These are phyloP conservation scores for Pseudomyrmex cubaensis DNA, from an alignment of 1,140 invertebrate species.

Conservation along the genomic window DNA sequence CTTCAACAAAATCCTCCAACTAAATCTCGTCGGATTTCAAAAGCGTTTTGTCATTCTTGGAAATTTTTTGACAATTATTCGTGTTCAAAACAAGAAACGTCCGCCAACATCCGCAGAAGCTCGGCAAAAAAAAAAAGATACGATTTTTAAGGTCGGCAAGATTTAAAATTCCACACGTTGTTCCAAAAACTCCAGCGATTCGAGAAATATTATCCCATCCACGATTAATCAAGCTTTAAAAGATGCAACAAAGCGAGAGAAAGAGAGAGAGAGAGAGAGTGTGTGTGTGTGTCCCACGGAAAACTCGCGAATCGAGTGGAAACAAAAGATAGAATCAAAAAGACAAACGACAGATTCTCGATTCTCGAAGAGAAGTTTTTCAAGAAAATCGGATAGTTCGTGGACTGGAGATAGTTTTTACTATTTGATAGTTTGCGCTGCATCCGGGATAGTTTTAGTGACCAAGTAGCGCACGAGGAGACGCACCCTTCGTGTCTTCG, in stretches of 20 bases:
- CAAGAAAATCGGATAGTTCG: background rate
- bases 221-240: background rate
- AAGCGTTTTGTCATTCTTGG: background rate
- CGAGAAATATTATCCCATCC: background rate
- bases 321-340: no score
- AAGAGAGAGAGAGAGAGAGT: conserved; percentile 1
- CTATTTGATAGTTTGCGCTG: no score
- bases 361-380: background rate
- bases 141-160: no score
- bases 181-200: background rate
- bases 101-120: background rate
- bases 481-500: conserved; percentile 37
- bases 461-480: background rate
- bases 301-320: no score
- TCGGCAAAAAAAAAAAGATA: background rate
- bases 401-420: background rate
- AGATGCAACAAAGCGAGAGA: background rate
- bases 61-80: conserved; percentile 10
- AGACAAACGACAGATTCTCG: no score
- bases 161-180: background rate
- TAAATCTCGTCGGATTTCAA: background rate
- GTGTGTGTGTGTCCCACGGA: no score
- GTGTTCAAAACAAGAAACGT: background rate
- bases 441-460: background rate
- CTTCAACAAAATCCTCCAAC: background rate